Conservation (phyloP, 37 sponge, comb jelly and placozoan species). For the Axinella damicornis region DNA sequence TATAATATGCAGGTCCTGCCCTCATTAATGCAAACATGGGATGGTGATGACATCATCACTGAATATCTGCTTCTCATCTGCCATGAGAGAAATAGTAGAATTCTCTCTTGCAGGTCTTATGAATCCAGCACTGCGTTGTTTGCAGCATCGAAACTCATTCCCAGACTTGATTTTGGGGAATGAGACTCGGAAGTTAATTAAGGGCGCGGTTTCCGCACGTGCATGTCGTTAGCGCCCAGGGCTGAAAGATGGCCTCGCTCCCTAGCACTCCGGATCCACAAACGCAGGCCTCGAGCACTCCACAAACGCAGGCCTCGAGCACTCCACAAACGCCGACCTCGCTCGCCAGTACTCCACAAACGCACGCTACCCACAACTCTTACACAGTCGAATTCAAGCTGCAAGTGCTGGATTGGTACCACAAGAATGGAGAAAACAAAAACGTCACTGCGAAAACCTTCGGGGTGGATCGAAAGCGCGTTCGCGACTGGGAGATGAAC, state of each 20-base stretch:
- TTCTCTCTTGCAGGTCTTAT: too few species aligned
- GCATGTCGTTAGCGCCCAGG: too few species aligned
- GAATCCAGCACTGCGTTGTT: too few species aligned
- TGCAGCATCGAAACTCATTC: too few species aligned
- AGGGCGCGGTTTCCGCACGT: background rate
- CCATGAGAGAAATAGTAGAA: too few species aligned
- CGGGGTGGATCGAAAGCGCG: slow-evolving; percentile 25
- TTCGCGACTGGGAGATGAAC: slow-evolving; percentile 23
- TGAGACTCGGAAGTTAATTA: too few species aligned
- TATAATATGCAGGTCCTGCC: too few species aligned
- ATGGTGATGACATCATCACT: too few species aligned
- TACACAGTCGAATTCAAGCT: slow-evolving; percentile 40
- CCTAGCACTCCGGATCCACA: background rate
- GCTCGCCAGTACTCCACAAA: background rate
- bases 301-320: background rate
- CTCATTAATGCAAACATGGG: too few species aligned
- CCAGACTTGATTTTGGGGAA: too few species aligned
- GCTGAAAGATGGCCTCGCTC: background rate
- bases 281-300: background rate
- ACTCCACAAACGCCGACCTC: background rate
- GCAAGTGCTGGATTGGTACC: slow-evolving; percentile 38
- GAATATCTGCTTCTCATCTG: too few species aligned
- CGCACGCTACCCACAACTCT: slow-evolving; percentile 4
- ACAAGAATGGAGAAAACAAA: slow-evolving; percentile 33
- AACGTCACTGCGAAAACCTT: slow-evolving; percentile 11